phyloP scores from a whole-genome alignment of 2,888 invertebrate genomes.

The Agrotis exclamationis region DNA sequence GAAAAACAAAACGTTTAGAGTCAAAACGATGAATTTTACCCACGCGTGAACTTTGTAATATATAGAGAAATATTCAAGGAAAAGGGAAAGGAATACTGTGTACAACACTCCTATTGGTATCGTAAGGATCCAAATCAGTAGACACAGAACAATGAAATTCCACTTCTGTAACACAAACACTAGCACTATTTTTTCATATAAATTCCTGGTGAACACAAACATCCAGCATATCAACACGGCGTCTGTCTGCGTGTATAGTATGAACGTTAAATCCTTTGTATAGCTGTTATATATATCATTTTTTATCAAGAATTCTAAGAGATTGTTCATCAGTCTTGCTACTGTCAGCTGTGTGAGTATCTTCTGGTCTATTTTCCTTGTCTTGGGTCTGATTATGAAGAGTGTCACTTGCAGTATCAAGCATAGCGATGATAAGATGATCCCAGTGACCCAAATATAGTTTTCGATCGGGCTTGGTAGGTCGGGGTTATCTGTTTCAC shows the following conservation, averaged over 20 bases:
- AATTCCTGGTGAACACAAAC: slow-evolving; percentile 80
- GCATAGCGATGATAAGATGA: slow-evolving; percentile 70
- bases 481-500: accelerated
- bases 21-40: slow-evolving; percentile 74
- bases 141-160: slow-evolving; percentile 65
- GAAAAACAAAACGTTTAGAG: slow-evolving; percentile 75
- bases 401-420: slow-evolving; percentile 71
- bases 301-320: slow-evolving; percentile 70
- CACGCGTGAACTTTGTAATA: slow-evolving; percentile 71
- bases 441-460: slow-evolving; percentile 63
- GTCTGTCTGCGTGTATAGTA: slow-evolving; percentile 76
- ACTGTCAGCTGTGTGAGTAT: slow-evolving; percentile 76
- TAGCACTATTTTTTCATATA: slow-evolving; percentile 80
- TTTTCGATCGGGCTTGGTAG: not conserved
- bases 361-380: slow-evolving; percentile 79
- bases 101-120: slow-evolving; percentile 73
- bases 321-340: slow-evolving; percentile 74
- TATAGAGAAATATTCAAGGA: not conserved
- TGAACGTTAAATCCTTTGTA: slow-evolving; percentile 54
- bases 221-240: slow-evolving; percentile 77
- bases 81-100: slow-evolving; percentile 42
- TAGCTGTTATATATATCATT: not conserved
- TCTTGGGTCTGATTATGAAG: slow-evolving; percentile 68
- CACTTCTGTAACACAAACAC: slow-evolving; percentile 72
- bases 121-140: slow-evolving; percentile 70